Evolutionary conservation across 1,140 invertebrate genomes (phyloP).

Genomic region (Drosophila kepulauana): DNA sequence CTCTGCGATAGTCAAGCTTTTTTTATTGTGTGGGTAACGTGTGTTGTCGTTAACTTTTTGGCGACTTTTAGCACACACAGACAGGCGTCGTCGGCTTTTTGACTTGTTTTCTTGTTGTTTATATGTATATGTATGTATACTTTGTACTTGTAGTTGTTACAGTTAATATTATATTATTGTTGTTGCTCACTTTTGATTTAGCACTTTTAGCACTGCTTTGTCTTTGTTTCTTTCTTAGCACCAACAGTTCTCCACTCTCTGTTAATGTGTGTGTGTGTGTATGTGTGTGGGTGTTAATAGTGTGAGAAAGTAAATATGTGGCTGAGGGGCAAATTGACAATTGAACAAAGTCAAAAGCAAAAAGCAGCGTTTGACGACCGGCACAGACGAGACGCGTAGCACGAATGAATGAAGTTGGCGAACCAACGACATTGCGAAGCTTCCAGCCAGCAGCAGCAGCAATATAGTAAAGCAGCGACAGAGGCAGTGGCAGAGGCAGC

Average conservation of each 20-base stretch:
- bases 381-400: constrained; percentile 70
- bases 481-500: not conserved
- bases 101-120: constrained; percentile 15
- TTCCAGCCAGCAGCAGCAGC: constrained; percentile 15
- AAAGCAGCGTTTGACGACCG: constrained; percentile 56
- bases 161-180: constrained; percentile 37
- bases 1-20: constrained; percentile 52
- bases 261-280: constrained; percentile 26
- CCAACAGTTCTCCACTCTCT: constrained; percentile 37
- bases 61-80: constrained; percentile 35
- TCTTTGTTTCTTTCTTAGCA: constrained; percentile 65
- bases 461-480: constrained; percentile 1
- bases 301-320: constrained; percentile 23
- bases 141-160: constrained; percentile 19
- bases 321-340: constrained; percentile 23
- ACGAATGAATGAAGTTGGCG: constrained; percentile 80
- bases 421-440: constrained; percentile 48
- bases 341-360: constrained; percentile 13
- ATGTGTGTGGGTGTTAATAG: constrained; percentile 15
- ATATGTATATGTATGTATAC: not conserved
- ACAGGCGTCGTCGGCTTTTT: constrained; percentile 46
- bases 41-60: constrained; percentile 54
- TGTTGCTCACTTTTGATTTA: constrained; percentile 33
- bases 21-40: constrained; percentile 63
- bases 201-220: constrained; percentile 51